Base-by-base conservation (phyloP, 2,797 vertebrate species). In the Danio albolineatus region DNA sequence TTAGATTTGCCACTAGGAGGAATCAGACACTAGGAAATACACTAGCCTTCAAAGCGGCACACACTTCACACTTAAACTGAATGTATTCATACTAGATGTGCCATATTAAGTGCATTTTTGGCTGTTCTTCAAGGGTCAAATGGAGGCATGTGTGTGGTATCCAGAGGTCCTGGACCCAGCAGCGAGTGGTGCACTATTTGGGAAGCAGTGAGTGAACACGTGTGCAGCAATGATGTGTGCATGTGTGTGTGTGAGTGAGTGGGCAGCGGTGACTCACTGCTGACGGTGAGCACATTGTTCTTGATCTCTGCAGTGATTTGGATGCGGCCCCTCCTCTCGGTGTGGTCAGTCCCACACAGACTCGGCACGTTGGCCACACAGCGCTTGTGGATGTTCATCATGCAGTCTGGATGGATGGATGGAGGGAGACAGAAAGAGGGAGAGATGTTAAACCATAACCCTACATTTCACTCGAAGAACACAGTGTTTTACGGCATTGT, bases 301-400 rank as follows among this genome's bases (percentile, higher is more conserved):
- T 95, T 95, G 83, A 99, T 95, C 87, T 97, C 95, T 0, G 97
- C 97, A 0, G 91, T 92, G 95, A 99, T 98, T 90, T 96, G 93
- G 87, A 99, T 93, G 60, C 98, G 95, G 41, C 98, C 98, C 0
- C 97, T 94, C 77, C 97, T 95, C 91, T 99, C 98, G 0, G 98
- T 99, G 93, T 99, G 98, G 91, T 99, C 98, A 0, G 97, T 99
- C 54, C 98, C 98, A 4, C 98, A 99, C 85, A 99, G 94, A 78
- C 97, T 99, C 6, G 98, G 97, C 48, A 99, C 98, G 0, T 98
- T 99, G 90, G 95, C 95, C 89, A 99, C 98, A 4, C 98, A 99
- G 79, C 97, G 96, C 86, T 99, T 99, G 90, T 98, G 98, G 73
- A 99, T 98, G 49, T 99, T 95, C 94, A 95, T 94, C 93, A 95